Percentiles rank a stretch among this genome's conserved stretches.
These are phyloP conservation scores for Blastobasis adustella DNA, from an alignment of 2,888 invertebrate species.

Conservation along the genomic window DNA sequence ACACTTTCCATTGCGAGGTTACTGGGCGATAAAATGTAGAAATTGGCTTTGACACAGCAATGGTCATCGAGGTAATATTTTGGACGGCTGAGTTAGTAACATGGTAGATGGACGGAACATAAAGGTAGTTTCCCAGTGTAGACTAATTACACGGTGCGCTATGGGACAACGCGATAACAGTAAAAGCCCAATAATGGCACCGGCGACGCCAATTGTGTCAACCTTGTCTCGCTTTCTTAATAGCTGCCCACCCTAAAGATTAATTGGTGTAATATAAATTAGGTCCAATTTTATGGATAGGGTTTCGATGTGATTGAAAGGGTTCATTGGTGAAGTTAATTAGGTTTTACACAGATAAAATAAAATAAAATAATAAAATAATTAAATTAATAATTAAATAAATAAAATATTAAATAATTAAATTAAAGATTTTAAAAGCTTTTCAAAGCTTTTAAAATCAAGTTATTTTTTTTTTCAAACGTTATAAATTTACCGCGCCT, in stretches of 20 bases:
- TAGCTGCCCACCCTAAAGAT: conserved; percentile 33
- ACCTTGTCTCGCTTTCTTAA: conserved; percentile 55
- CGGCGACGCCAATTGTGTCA: conserved; percentile 49
- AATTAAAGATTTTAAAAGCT: too few species aligned
- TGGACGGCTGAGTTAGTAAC: not conserved
- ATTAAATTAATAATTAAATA: too few species aligned
- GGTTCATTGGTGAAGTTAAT: conserved; percentile 16
- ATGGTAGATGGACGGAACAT: conserved; percentile 10
- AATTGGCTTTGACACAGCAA: not conserved
- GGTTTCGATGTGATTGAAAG: conserved; percentile 20
- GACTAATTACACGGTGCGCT: conserved; percentile 58
- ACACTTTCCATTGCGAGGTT: too few species aligned
- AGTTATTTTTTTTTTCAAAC: too few species aligned
- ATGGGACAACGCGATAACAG: conserved; percentile 61
- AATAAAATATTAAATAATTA: too few species aligned
- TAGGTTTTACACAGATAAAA: too few species aligned
- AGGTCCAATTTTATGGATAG: conserved; percentile 23
- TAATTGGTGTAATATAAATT: conserved; percentile 41
- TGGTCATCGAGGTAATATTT: not conserved
- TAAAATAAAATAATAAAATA: too few species aligned
- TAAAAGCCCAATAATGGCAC: conserved; percentile 62
- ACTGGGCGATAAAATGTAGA: not conserved
- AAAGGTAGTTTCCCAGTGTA: conserved; percentile 42
- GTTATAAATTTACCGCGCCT: too few species aligned
- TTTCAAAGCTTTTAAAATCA: too few species aligned